phyloP scores from a whole-genome alignment of 2,113 vertebrate species.

The Sander vitreus region DNA sequence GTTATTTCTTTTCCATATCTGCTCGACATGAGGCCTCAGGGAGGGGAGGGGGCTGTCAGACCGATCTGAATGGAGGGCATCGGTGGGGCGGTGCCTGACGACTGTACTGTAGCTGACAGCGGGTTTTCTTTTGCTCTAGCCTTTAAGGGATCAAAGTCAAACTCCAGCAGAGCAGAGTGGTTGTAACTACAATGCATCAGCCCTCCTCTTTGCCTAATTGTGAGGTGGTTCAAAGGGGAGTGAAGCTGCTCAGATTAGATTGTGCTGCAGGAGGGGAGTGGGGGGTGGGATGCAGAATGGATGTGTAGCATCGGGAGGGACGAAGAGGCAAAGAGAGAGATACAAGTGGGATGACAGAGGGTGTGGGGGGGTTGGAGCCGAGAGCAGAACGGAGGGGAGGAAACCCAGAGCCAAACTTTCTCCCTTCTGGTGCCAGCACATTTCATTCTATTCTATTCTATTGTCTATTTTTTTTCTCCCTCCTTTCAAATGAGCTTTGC shows the following conservation, averaged over 20 bases:
- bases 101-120: background rate
- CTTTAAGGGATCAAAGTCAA: slow-evolving; percentile 66
- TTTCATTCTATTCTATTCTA: slow-evolving; percentile 78
- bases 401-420: slow-evolving; percentile 59
- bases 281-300: slow-evolving; percentile 5
- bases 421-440: slow-evolving; percentile 66
- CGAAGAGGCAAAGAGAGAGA: slow-evolving; percentile 29
- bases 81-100: slow-evolving; percentile 14
- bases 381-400: slow-evolving; percentile 53
- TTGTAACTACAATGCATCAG: slow-evolving; percentile 44
- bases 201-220: slow-evolving; percentile 55
- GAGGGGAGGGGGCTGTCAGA: slow-evolving; percentile 14
- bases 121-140: slow-evolving; percentile 25
- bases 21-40: slow-evolving; percentile 28
- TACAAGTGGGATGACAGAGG: slow-evolving; percentile 47
- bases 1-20: slow-evolving; percentile 37
- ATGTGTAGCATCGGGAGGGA: slow-evolving; percentile 28
- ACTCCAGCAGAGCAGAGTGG: slow-evolving; percentile 59
- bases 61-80: slow-evolving; percentile 11
- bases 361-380: slow-evolving; percentile 26
- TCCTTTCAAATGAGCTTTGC: slow-evolving; percentile 49
- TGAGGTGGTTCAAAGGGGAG: slow-evolving; percentile 54
- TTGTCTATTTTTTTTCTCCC: slow-evolving; percentile 51
- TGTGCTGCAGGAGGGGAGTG: slow-evolving; percentile 22
- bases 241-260: slow-evolving; percentile 66